A percentile compares a stretch with the other conserved stretches of the same genome.
Evolutionary conservation across 2,888 invertebrate species (phyloP).

Genomic region (Boloria selene): DNA sequence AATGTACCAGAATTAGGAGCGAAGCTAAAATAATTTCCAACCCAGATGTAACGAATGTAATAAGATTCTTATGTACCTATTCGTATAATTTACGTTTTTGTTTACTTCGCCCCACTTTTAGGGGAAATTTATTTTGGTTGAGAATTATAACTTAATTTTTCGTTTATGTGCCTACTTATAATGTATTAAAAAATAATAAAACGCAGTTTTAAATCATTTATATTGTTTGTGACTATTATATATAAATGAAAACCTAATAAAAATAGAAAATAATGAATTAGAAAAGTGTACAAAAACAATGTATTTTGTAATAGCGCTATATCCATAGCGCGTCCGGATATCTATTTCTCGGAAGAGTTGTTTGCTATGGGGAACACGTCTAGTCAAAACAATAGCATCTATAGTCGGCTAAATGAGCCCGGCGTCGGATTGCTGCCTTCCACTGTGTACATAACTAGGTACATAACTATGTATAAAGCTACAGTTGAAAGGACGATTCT

Average conservation of each 20-base stretch:
- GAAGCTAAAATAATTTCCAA: conserved; percentile 77
- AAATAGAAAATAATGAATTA: conserved; percentile 1
- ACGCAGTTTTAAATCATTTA: no score
- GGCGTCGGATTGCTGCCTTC: conserved; percentile 43
- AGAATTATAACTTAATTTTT: no score
- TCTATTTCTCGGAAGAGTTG: conserved; percentile 43
- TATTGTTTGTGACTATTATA: no score
- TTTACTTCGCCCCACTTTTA: neutral
- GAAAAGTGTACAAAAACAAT: conserved; percentile 6
- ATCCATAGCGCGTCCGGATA: conserved; percentile 35
- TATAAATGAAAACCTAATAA: no score
- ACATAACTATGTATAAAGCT: conserved; percentile 27
- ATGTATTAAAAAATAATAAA: no score
- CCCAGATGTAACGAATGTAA: conserved; percentile 65
- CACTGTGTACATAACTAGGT: conserved; percentile 16
- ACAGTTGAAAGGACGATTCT: neutral
- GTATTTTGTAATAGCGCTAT: conserved; percentile 10
- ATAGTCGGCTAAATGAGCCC: conserved; percentile 38
- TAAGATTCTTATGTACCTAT: conserved; percentile 27
- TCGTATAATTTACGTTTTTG: conserved; percentile 15
- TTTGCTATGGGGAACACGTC: conserved; percentile 50
- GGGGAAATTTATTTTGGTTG: neutral
- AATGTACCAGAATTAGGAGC: conserved; percentile 81
- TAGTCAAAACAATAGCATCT: conserved; percentile 49
- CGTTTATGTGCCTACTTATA: no score